A percentile compares a stretch with the other conserved stretches of the same genome.
These are phyloP conservation scores for Perdita meconis DNA, from an alignment of 2,888 invertebrate genomes.

Conservation along the genomic window DNA sequence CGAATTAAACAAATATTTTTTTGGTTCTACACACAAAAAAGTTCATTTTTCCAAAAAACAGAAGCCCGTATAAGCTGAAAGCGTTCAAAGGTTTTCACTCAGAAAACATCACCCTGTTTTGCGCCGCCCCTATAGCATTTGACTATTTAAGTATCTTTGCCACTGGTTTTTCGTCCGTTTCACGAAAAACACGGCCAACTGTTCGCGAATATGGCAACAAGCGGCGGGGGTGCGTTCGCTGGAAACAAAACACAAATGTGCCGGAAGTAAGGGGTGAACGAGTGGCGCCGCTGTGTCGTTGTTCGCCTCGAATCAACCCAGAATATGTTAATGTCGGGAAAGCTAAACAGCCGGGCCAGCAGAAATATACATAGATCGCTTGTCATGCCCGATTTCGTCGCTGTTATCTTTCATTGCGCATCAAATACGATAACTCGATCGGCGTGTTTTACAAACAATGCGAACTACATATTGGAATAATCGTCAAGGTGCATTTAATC, in stretches of 20 bases:
- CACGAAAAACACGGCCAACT: conserved; percentile 55
- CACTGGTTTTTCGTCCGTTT: conserved; percentile 31
- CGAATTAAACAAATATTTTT: too few relatives aligned
- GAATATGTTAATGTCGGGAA: conserved; percentile 76
- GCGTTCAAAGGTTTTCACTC: conserved; percentile 7
- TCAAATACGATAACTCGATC: conserved; percentile 38
- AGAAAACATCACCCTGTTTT: conserved; percentile 30
- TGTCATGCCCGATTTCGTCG: conserved; percentile 67
- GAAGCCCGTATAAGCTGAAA: conserved; percentile 16
- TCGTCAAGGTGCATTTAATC: conserved; percentile 6
- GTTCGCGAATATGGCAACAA: conserved; percentile 52
- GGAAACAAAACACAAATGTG: conserved; percentile 82
- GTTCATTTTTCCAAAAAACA: neutral
- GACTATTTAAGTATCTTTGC: conserved; percentile 24
- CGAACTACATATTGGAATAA: neutral
- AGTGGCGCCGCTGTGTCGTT: conserved; percentile 79
- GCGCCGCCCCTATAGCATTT: conserved; percentile 13
- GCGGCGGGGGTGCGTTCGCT: conserved; percentile 71
- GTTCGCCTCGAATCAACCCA: conserved; percentile 69
- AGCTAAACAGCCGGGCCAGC: conserved; percentile 58
- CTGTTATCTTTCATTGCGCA: conserved; percentile 46
- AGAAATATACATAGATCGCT: conserved; percentile 57
- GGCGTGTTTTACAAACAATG: neutral
- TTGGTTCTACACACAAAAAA: neutral
- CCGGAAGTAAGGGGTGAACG: conserved; percentile 80